These are phyloP conservation scores for Lordiphosa fenestrarum DNA, from an alignment of 2,888 invertebrate genomes.

Conservation along the genomic window DNA sequence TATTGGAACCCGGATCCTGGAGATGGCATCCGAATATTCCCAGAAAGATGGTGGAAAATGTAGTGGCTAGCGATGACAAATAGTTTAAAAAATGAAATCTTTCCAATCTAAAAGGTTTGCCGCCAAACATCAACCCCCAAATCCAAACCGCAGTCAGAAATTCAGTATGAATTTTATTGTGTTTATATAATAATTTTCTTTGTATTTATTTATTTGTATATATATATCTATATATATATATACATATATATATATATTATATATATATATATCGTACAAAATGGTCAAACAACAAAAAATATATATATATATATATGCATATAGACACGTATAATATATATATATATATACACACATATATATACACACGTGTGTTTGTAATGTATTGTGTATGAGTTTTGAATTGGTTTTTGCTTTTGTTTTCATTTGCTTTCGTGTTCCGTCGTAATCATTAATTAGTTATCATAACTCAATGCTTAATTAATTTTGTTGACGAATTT, in stretches of 20 bases:
- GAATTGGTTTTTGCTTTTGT: conserved; percentile 26
- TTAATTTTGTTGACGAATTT: conserved; percentile 20
- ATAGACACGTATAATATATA: conserved; percentile 5
- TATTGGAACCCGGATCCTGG: too few relatives aligned
- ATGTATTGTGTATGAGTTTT: conserved; percentile 34
- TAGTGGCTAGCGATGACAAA: too few relatives aligned
- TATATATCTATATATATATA: conserved; percentile 37
- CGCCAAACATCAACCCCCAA: not conserved
- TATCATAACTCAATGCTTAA: conserved; percentile 17
- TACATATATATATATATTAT: conserved; percentile 26
- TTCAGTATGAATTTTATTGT: conserved; percentile 1
- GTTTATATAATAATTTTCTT: conserved; percentile 32
- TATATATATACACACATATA: not conserved
- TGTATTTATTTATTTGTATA: conserved; percentile 36
- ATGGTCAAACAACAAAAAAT: not conserved
- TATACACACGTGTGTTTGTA: conserved; percentile 25
- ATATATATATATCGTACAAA: conserved; percentile 1
- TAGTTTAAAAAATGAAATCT: too few relatives aligned
- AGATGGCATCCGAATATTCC: too few relatives aligned
- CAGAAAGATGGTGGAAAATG: too few relatives aligned
- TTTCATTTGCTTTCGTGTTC: not conserved
- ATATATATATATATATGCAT: conserved; percentile 21
- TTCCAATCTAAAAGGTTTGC: too few relatives aligned
- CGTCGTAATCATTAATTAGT: conserved; percentile 18
- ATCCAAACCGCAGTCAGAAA: not conserved